Evolutionary conservation across 2,113 vertebrate genomes (phyloP).

Genomic region (Rhinolophus sinicus): DNA sequence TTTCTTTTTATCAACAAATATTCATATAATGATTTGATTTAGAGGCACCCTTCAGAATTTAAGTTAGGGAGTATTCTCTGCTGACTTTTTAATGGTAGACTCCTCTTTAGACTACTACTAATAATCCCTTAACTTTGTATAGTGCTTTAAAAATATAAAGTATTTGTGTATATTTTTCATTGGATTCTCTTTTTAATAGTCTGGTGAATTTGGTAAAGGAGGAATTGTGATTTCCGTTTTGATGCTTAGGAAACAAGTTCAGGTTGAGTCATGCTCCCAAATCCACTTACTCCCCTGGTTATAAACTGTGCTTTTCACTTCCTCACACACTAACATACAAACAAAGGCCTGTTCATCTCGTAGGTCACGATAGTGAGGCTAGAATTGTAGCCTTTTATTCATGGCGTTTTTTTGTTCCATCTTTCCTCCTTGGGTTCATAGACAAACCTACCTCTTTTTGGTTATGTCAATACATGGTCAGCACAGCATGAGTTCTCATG

Average conservation of each 20-base stretch:
- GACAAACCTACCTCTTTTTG: constrained; percentile 50
- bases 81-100: background rate
- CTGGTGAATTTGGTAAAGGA: background rate
- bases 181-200: background rate
- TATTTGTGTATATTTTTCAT: background rate
- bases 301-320: background rate
- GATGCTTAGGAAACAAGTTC: constrained; percentile 9
- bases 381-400: constrained; percentile 13
- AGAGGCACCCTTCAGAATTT: background rate
- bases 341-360: constrained; percentile 16
- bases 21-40: constrained; percentile 24
- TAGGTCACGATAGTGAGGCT: background rate
- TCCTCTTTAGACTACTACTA: constrained; percentile 7
- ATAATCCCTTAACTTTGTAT: background rate
- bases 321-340: rapidly evolving
- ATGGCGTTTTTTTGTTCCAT: background rate
- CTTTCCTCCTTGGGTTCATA: constrained; percentile 31
- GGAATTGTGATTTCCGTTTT: background rate
- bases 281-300: background rate
- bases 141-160: constrained; percentile 16
- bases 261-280: background rate
- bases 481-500: constrained; percentile 32
- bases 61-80: background rate
- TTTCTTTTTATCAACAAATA: background rate
- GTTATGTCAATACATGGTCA: constrained; percentile 45